Evolutionary conservation across 2,113 vertebrate species (phyloP), one percentile per base, ranked within the genome.

Genomic region (Psilopsiagon aurifrons): DNA sequence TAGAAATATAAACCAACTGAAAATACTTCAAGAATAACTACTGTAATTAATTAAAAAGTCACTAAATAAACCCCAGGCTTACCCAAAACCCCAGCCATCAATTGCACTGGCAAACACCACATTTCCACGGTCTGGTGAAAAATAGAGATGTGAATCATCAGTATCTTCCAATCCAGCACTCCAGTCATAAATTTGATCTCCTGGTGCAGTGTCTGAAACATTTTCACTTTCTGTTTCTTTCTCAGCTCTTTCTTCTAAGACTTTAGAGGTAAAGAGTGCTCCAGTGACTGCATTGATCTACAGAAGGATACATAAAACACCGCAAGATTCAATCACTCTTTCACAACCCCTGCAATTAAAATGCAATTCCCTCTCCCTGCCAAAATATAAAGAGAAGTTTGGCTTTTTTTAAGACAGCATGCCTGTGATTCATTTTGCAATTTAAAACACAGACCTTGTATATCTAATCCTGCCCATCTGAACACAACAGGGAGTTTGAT

Each of bases 81-180:
- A 99, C 99, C 99, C 99, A 96, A 99, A 99, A 33, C 99, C 99
- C 99, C 99, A 99, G 28, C 99, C 99, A 62, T 99, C 99, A 12
- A 99, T 97, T 16, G 99, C 99, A 35, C 99, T 99, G 89, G 98
- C 98, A 83, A 99, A 99, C 7, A 99, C 98, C 87, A 99, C 99
- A 17, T 99, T 99, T n/a, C 99, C 99, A 85, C 99, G 99, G 44
- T 99, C 99, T 2, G 99, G 99, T 15, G 99, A 99, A 95, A 99
- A 99, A 97, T 99, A 99, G 9, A 99, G 99, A 57, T 98, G 98
- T 0, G 99, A 99, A 96, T 99, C 99, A 18, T 99, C 99, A 0
- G 97, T 98, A 39, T 99, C 98, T 78, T 99, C 99, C 90, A 99
- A 95, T n/a, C 99, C 99, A 1, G 99, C 78, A 46, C 99, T 99